Evolutionary conservation across 2,797 vertebrate genomes (phyloP).

Genomic region (Okamejei kenojei): DNA sequence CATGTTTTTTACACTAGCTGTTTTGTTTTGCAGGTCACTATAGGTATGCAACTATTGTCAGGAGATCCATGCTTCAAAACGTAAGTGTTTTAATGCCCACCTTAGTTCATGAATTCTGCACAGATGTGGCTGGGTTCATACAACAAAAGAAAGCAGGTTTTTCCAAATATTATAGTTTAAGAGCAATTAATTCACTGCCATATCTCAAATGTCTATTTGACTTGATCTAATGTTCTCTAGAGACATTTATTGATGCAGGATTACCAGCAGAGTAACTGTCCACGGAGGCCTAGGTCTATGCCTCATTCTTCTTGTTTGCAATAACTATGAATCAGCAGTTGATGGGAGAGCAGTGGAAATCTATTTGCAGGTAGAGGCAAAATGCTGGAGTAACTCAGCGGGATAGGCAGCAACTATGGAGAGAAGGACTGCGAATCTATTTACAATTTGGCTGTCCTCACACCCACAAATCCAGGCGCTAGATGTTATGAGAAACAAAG

Average conservation of each 20-base stretch:
- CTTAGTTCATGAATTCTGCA: neutral
- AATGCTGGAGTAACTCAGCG: too few species aligned
- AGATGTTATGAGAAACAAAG: neutral
- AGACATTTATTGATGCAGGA: neutral
- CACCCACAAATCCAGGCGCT: neutral
- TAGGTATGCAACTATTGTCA: conserved; percentile 88
- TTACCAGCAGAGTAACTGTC: neutral
- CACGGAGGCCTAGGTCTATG: neutral
- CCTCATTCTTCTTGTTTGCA: neutral
- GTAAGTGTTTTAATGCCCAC: conserved; percentile 61
- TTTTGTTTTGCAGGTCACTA: conserved; percentile 69
- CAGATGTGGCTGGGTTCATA: neutral
- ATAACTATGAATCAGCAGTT: neutral
- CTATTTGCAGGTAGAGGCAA: neutral
- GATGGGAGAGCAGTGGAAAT: neutral
- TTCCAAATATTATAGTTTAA: neutral
- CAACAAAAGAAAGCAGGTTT: neutral
- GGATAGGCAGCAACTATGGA: too few species aligned
- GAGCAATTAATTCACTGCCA: neutral
- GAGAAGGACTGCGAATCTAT: neutral
- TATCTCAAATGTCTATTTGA: neutral
- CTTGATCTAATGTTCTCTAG: neutral
- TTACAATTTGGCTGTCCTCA: neutral
- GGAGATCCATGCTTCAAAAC: conserved; percentile 97
- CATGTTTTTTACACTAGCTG: neutral